Conservation (phyloP, 2,797 vertebrate species). For the Spinus pinus region DNA sequence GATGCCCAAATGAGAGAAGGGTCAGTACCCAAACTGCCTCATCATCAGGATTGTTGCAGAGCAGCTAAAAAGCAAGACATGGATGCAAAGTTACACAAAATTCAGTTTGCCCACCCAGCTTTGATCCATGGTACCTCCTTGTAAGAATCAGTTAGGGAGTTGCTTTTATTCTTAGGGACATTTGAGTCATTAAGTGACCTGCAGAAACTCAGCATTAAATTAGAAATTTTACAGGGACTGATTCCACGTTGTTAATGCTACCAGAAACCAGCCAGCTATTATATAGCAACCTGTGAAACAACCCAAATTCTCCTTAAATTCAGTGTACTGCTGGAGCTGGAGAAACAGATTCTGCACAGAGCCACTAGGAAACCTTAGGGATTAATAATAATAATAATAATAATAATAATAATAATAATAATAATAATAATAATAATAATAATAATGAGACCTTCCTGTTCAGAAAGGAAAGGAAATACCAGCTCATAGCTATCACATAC, state of each 20-base stretch:
- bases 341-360: neutral
- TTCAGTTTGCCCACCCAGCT: neutral
- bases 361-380: neutral
- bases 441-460: neutral
- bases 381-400: neutral
- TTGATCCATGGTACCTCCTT: neutral
- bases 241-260: neutral
- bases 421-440: neutral
- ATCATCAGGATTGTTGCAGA: neutral
- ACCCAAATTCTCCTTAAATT: neutral
- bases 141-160: neutral
- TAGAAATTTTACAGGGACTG: neutral
- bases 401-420: neutral
- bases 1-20: neutral
- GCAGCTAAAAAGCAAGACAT: neutral
- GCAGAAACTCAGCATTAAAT: neutral
- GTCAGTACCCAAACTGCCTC: neutral
- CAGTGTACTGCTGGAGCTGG: neutral
- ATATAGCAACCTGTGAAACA: neutral
- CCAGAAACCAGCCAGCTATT: neutral
- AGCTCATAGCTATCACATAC: neutral
- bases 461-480: neutral
- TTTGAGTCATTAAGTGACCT: neutral
- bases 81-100: neutral
- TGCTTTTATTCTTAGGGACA: neutral